These are phyloP conservation scores for Arnoldichthys spilopterus DNA, from an alignment of 2,797 vertebrate species.

Conservation along the genomic window DNA sequence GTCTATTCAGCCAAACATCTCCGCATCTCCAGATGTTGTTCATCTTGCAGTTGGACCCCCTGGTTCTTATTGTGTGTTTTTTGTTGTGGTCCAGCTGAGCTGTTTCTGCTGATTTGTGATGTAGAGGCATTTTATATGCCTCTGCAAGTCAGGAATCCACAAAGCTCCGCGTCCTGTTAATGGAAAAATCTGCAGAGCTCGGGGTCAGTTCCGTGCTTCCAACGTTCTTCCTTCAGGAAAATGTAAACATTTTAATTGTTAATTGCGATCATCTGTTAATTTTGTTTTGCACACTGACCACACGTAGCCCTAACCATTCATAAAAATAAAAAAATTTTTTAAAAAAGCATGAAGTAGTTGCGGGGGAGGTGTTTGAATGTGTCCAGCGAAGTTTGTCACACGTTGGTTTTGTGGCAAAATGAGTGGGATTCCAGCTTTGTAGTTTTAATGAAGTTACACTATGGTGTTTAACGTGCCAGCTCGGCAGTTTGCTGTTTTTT, in stretches of 20 bases:
- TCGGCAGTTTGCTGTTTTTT: conserved; percentile 74
- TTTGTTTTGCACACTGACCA: not conserved
- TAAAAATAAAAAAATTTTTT: conserved; percentile 19
- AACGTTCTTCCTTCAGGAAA: not conserved
- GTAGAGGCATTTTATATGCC: not conserved
- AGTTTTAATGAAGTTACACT: conserved; percentile 79
- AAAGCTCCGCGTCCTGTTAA: not conserved
- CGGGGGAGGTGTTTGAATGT: conserved; percentile 33
- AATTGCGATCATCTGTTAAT: conserved; percentile 23
- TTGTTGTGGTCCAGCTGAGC: conserved; percentile 49
- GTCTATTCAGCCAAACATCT: conserved; percentile 64
- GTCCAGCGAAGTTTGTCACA: conserved; percentile 63
- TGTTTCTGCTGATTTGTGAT: conserved; percentile 38
- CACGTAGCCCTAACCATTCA: not conserved
- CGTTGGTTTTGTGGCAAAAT: conserved; percentile 68
- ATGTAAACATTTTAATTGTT: not conserved
- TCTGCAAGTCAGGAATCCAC: conserved; percentile 10
- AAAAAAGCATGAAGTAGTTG: conserved; percentile 12
- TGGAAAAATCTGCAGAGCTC: not conserved
- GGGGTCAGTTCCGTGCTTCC: not conserved
- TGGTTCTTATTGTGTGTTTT: conserved; percentile 23
- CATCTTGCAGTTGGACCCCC: conserved; percentile 1
- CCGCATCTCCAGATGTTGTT: conserved; percentile 71
- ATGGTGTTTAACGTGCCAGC: conserved; percentile 76
- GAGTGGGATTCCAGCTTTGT: conserved; percentile 78